Percentiles rank a stretch among this genome's conserved stretches.
Evolutionary conservation across 1,140 invertebrate species (phyloP).

Genomic region (Ephestia elutella): DNA sequence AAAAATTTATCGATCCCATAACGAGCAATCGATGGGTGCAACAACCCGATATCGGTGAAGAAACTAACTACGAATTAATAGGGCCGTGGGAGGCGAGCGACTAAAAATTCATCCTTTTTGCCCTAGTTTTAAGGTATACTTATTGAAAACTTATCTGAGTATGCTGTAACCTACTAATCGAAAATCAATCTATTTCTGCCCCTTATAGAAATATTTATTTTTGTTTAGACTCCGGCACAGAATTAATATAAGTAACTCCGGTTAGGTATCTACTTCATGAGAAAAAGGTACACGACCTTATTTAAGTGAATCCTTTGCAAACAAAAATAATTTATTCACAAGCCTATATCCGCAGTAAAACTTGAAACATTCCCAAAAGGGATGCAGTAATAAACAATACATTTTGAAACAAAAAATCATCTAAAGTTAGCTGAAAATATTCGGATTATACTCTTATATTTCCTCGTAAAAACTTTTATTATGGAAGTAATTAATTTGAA

Average conservation of each 20-base stretch:
- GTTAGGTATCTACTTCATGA: too few species aligned
- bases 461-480: constrained; percentile 60
- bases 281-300: too few species aligned
- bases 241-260: too few species aligned
- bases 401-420: constrained; percentile 22
- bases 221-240: too few species aligned
- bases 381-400: constrained; percentile 21
- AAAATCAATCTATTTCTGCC: too few species aligned
- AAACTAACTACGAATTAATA: constrained; percentile 40
- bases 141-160: too few species aligned
- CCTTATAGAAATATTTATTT: too few species aligned
- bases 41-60: constrained; percentile 28
- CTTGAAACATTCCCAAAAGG: constrained; percentile 9
- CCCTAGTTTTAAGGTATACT: neutral
- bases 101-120: constrained; percentile 15
- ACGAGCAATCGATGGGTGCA: constrained; percentile 35
- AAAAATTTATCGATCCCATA: constrained; percentile 8
- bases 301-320: neutral
- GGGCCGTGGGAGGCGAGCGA: constrained; percentile 18
- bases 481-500: constrained; percentile 67
- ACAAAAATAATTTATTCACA: neutral
- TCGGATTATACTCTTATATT: constrained; percentile 41
- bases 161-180: too few species aligned
- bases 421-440: constrained; percentile 35
- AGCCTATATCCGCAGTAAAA: neutral